Percentiles rank a stretch among this genome's conserved stretches.
Evolutionary conservation across 2,797 vertebrate species (phyloP).

Genomic region (Rallus crepitans): DNA sequence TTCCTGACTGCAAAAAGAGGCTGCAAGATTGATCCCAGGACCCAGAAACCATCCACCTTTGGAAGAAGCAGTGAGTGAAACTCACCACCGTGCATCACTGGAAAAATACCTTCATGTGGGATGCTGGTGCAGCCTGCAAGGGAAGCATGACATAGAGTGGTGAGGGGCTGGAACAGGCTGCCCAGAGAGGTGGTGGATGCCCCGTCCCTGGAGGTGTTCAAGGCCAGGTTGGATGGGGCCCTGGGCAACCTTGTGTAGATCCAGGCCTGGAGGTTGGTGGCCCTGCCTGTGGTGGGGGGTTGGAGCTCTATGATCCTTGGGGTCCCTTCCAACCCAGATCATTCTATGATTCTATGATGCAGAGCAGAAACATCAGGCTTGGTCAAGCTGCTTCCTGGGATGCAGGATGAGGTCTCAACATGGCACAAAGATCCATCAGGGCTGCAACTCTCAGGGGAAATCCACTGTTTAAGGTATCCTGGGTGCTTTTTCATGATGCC

Average conservation of each 20-base stretch:
- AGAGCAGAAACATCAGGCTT: background rate
- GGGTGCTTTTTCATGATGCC: background rate
- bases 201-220: too few species aligned
- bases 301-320: too few species aligned
- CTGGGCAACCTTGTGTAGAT: too few species aligned
- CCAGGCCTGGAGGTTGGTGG: too few species aligned
- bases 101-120: background rate
- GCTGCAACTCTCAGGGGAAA: background rate
- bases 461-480: background rate
- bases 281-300: too few species aligned
- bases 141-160: background rate
- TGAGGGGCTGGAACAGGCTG: too few species aligned
- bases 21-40: background rate
- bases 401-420: background rate
- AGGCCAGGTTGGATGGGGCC: too few species aligned
- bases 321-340: too few species aligned
- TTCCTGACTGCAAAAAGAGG: background rate
- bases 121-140: background rate
- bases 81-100: background rate
- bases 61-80: background rate
- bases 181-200: too few species aligned
- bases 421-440: background rate
- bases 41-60: background rate
- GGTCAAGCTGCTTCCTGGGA: background rate
- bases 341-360: background rate